These are phyloP conservation scores for Brachirus orientalis DNA, from an alignment of 2,113 vertebrate species.

Conservation along the genomic window DNA sequence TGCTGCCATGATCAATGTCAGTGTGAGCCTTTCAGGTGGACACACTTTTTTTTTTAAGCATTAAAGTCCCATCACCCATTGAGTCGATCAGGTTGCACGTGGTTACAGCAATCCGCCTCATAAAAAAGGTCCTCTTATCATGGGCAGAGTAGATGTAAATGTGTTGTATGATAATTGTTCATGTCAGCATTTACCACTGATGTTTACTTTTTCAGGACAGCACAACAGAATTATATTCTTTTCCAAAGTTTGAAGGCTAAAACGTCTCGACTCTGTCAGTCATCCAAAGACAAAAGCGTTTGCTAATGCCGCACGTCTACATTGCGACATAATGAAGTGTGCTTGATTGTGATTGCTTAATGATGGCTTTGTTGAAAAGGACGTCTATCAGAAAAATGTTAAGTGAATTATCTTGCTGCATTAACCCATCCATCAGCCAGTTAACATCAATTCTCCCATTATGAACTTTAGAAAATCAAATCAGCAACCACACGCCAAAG, in stretches of 20 bases:
- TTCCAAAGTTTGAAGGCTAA: conserved; percentile 47
- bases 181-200: conserved; percentile 42
- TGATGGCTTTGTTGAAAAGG: conserved; percentile 44
- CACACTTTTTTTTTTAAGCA: conserved; percentile 72
- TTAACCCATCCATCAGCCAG: conserved; percentile 40
- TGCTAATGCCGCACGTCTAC: conserved; percentile 59
- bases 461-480: conserved; percentile 44
- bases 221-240: conserved; percentile 46
- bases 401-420: conserved; percentile 64
- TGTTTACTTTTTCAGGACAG: conserved; percentile 42
- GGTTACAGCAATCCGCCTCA: conserved; percentile 65
- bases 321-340: conserved; percentile 67
- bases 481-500: conserved; percentile 22
- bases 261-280: conserved; percentile 31
- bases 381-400: conserved; percentile 54
- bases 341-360: conserved; percentile 47
- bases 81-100: conserved; percentile 66
- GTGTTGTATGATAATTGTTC: conserved; percentile 56
- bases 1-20: conserved; percentile 74
- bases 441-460: conserved; percentile 20
- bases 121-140: conserved; percentile 60
- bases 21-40: conserved; percentile 66
- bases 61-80: conserved; percentile 72
- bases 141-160: conserved; percentile 44
- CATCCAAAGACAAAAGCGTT: conserved; percentile 51